A percentile compares a stretch with the other conserved stretches of the same genome.
phyloP scores from a whole-genome alignment of 1,140 invertebrate genomes.

The Aethina tumida region DNA sequence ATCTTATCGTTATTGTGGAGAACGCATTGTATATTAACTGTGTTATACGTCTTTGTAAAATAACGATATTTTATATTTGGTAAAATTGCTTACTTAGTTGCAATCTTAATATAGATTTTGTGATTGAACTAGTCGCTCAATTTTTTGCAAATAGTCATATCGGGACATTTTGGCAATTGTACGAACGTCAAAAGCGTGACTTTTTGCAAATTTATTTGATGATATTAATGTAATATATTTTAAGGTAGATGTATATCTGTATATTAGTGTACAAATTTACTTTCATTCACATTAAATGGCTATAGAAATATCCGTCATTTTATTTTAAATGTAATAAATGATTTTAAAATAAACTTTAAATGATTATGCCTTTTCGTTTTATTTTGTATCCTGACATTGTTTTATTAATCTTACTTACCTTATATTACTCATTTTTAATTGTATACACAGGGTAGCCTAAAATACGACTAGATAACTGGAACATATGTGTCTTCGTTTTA shows the following conservation, averaged over 20 bases:
- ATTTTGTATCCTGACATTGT: no score
- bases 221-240: slow-evolving; percentile 20
- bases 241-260: slow-evolving; percentile 22
- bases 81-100: slow-evolving; percentile 15
- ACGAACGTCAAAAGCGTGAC: slow-evolving; percentile 11
- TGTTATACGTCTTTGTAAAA: background rate
- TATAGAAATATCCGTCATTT: slow-evolving; percentile 16
- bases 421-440: no score
- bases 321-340: slow-evolving; percentile 15
- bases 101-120: slow-evolving; percentile 29
- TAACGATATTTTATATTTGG: slow-evolving; percentile 4
- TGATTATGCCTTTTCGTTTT: no score
- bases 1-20: no score
- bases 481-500: no score
- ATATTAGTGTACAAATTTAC: slow-evolving; percentile 24
- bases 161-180: slow-evolving; percentile 5
- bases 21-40: background rate
- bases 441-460: no score
- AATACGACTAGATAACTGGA: no score
- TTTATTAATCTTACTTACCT: no score
- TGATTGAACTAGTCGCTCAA: slow-evolving; percentile 32
- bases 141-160: slow-evolving; percentile 18
- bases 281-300: slow-evolving; percentile 21
- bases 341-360: slow-evolving; percentile 8
- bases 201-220: slow-evolving; percentile 12